Evolutionary conservation across 2,113 vertebrate genomes (phyloP).

Genomic region (Salminus brasiliensis): DNA sequence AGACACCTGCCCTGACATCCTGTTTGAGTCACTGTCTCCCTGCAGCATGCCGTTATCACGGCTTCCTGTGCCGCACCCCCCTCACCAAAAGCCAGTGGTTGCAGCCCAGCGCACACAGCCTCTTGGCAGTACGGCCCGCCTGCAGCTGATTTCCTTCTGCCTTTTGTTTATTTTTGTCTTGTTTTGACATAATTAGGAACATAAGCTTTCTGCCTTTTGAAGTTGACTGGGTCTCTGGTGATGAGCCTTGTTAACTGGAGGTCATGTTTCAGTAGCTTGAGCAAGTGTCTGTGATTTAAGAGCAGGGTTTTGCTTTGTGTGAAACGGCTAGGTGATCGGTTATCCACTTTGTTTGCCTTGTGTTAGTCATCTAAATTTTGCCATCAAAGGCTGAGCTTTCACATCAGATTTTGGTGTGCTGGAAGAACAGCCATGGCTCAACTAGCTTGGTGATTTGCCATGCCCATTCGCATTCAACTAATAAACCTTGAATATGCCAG

Average conservation of each 20-base stretch:
- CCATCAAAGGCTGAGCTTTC: not conserved
- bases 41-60: slow-evolving; percentile 66
- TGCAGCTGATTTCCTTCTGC: slow-evolving; percentile 70
- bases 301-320: slow-evolving; percentile 46
- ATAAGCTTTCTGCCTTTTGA: slow-evolving; percentile 56
- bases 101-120: slow-evolving; percentile 53
- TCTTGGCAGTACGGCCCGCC: slow-evolving; percentile 21
- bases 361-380: not conserved
- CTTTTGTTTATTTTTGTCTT: slow-evolving; percentile 70
- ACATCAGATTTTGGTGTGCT: no score
- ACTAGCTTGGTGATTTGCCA: not conserved
- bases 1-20: slow-evolving; percentile 73
- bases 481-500: no score
- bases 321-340: slow-evolving; percentile 42
- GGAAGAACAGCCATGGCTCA: not conserved
- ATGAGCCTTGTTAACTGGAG: slow-evolving; percentile 59
- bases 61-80: slow-evolving; percentile 66
- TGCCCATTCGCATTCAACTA: no score
- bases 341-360: slow-evolving; percentile 1
- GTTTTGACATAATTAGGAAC: slow-evolving; percentile 65
- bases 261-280: slow-evolving; percentile 66
- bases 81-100: slow-evolving; percentile 46
- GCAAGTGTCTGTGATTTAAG: slow-evolving; percentile 42
- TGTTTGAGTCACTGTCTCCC: slow-evolving; percentile 72
- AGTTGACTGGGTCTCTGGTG: slow-evolving; percentile 63